Conservation (phyloP, 2,113 vertebrate species). For the Dasypus novemcinctus region DNA sequence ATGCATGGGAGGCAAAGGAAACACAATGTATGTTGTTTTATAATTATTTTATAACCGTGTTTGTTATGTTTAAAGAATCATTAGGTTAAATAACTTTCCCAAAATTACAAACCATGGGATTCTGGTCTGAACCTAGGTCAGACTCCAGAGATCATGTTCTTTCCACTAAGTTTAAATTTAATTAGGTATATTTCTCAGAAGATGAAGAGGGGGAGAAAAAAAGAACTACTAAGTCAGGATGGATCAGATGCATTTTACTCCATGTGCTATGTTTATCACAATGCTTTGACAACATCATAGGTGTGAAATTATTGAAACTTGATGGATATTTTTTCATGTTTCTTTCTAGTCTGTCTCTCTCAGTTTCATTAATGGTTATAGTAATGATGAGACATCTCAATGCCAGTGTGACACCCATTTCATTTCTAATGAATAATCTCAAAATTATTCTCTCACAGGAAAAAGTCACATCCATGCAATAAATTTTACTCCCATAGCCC, state of each 20-base stretch:
- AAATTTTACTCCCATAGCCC: background rate
- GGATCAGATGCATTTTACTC: background rate
- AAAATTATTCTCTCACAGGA: background rate
- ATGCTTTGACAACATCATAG: background rate
- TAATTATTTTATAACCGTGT: background rate
- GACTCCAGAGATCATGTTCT: background rate
- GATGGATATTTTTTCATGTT: background rate
- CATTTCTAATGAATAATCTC: background rate
- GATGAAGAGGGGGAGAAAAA: no score
- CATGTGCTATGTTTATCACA: rapidly evolving
- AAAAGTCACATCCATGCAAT: background rate
- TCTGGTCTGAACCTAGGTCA: background rate
- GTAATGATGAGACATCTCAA: background rate
- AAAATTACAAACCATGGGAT: background rate
- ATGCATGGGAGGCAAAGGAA: background rate
- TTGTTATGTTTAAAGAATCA: background rate
- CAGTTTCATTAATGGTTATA: background rate
- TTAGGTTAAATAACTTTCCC: background rate
- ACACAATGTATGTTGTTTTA: background rate
- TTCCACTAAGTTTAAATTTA: rapidly evolving
- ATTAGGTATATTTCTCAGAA: background rate
- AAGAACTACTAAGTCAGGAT: background rate
- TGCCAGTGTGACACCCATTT: background rate
- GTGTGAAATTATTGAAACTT: background rate
- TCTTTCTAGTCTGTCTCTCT: background rate